These are phyloP conservation scores for Urocyon cinereoargenteus DNA, from an alignment of 2,797 vertebrate genomes.

Conservation along the genomic window DNA sequence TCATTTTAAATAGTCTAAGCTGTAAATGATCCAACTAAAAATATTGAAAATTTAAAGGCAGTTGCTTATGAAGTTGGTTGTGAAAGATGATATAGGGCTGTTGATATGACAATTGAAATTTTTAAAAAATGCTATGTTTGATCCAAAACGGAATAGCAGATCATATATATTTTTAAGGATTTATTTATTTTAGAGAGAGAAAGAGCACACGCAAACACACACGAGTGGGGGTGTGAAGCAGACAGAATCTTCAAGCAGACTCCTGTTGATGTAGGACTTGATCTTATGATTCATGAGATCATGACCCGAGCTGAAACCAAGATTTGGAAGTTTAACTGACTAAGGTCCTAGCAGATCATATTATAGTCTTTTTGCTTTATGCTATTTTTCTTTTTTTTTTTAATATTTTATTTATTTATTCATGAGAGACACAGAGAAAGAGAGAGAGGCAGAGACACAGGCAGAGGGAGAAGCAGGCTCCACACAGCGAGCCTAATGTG, in stretches of 20 bases:
- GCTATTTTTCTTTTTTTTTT: conserved; percentile 22
- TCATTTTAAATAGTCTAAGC: conserved; percentile 7
- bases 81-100: not conserved
- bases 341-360: not conserved
- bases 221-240: not conserved
- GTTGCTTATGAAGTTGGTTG: conserved; percentile 35
- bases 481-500: too few relatives aligned
- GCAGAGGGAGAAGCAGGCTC: too few relatives aligned
- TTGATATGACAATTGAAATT: conserved; percentile 41
- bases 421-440: too few relatives aligned
- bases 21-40: conserved; percentile 36
- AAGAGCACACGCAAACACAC: not conserved
- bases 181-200: not conserved
- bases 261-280: not conserved
- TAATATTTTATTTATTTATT: not conserved
- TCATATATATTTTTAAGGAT: not conserved
- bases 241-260: not conserved
- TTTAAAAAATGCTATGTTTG: not conserved
- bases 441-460: too few relatives aligned
- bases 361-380: conserved; percentile 28
- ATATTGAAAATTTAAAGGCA: not conserved
- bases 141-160: not conserved
- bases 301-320: not conserved
- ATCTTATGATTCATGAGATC: not conserved
- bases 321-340: not conserved